Base-by-base conservation (phyloP, 1,140 invertebrate genomes). In the Bombus huntii region DNA sequence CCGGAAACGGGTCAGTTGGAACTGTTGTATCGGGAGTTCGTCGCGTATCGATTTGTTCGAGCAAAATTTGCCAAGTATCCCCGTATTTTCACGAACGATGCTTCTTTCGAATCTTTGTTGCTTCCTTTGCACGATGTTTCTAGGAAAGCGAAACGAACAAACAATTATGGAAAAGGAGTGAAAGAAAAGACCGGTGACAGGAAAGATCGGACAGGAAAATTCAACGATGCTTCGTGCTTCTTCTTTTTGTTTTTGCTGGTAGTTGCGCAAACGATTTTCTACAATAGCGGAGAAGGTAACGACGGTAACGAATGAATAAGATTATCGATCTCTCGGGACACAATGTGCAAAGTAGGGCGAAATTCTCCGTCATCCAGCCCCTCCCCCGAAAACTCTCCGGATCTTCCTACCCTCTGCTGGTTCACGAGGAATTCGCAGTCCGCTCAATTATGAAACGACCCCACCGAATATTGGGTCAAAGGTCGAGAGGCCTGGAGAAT, bases 401-500 rank as follows among this genome's bases (percentile, higher is more conserved):
- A 34, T 70, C 83, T 25, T n/a, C 37, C n/a, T 9, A 13, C 22
- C 22, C 39, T 28, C 39, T 12, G 80, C 31, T n/a, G 25, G 31
- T 22, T 72, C 70, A 57, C 83, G 71, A 90, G 89, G 72, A 90
- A 90, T 90, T 86, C 81, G 39, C 80, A 59, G 68, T 78, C 71
- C 70, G 83, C 39, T 90, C 89, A 85, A 90, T 91, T 87, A 87
- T 77, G 73, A 71, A 89, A 34, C 81, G 78, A 81, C n/a, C 81
- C 73, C 44, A 42, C 59, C 68, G 85, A 90, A 88, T 91, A 86
- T 92, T 86, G 77, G 89, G 88, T 87, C 87, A 88, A 74, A 85
- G 90, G 82, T 89, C 78, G 72, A 81, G 57, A 76, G 57, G 71
- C 75, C 77, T 85, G 82, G 79, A 75, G 86, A 81, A 85, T 80